These are phyloP conservation scores for Ceyx erithaca DNA, from an alignment of 2,797 vertebrate species.

Conservation along the genomic window DNA sequence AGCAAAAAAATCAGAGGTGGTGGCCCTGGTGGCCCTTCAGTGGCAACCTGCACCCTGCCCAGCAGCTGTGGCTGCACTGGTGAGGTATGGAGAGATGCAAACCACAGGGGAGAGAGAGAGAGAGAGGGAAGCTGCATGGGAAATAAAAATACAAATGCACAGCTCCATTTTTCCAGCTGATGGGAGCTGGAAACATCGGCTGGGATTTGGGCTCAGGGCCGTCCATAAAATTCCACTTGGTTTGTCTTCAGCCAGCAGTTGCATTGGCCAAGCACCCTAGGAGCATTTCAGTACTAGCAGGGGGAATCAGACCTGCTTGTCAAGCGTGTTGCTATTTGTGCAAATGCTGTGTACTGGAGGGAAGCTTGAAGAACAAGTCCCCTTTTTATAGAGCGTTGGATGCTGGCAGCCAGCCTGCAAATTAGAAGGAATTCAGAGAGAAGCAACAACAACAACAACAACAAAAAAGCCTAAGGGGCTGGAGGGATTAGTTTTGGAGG, in stretches of 20 bases:
- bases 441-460: slow-evolving; percentile 49
- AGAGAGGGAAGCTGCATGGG: not conserved
- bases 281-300: not conserved
- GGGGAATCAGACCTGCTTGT: not conserved
- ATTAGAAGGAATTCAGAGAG: slow-evolving; percentile 59
- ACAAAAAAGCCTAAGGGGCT: slow-evolving; percentile 37
- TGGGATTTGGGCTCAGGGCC: slow-evolving; percentile 16
- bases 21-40: not conserved
- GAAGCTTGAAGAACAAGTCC: slow-evolving; percentile 70
- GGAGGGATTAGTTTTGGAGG: slow-evolving; percentile 30
- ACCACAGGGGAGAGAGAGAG: accelerated
- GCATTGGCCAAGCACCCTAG: not conserved
- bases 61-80: accelerated
- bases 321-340: slow-evolving; percentile 41
- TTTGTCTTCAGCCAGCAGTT: not conserved
- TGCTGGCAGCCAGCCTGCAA: slow-evolving; percentile 44
- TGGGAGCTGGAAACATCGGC: not conserved
- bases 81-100: not conserved
- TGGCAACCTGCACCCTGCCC: not conserved
- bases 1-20: not conserved
- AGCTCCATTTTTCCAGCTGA: slow-evolving; percentile 16
- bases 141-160: not conserved
- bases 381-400: slow-evolving; percentile 37
- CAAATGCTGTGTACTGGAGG: not conserved
- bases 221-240: not conserved